Percentiles rank a stretch among this genome's conserved stretches.
phyloP scores from a whole-genome alignment of 2,888 invertebrate species.

The Lycophotia porphyrea region DNA sequence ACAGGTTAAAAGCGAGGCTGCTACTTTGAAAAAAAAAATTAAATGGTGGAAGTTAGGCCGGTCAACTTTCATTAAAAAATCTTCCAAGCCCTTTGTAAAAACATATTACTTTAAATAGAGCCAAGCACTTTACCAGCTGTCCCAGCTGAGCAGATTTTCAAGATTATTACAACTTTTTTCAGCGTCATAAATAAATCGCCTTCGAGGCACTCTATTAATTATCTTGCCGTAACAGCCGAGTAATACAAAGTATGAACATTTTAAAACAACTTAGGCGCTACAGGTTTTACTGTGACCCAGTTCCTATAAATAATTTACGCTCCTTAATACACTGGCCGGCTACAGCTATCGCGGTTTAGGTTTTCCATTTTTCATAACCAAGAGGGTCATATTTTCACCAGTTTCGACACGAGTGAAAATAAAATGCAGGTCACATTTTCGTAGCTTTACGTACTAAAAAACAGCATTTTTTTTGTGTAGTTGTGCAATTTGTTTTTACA shows the following conservation, averaged over 20 bases:
- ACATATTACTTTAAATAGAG: background rate
- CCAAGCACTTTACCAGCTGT: constrained; percentile 9
- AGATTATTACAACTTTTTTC: constrained; percentile 11
- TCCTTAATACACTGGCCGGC: constrained; percentile 20
- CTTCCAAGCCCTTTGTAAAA: too few relatives aligned
- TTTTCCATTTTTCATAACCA: constrained; percentile 38
- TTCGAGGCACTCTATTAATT: constrained; percentile 38
- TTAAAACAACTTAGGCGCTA: constrained; percentile 14
- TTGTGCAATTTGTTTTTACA: background rate
- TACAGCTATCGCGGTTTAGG: constrained; percentile 5
- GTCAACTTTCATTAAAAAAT: too few relatives aligned
- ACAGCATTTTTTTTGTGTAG: background rate
- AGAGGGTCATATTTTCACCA: constrained; percentile 14
- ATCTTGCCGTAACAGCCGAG: constrained; percentile 20
- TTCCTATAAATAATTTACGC: constrained; percentile 30
- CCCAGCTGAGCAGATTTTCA: background rate
- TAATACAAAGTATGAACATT: constrained; percentile 41
- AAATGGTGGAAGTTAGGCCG: too few relatives aligned
- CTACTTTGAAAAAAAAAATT: too few relatives aligned
- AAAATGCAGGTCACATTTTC: background rate
- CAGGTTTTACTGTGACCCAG: constrained; percentile 29
- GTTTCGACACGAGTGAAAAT: constrained; percentile 1
- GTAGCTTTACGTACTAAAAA: background rate
- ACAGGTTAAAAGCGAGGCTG: too few relatives aligned
- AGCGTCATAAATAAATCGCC: constrained; percentile 8